phyloP scores from a whole-genome alignment of 2,113 vertebrate species.

The Tupaia chinensis region DNA sequence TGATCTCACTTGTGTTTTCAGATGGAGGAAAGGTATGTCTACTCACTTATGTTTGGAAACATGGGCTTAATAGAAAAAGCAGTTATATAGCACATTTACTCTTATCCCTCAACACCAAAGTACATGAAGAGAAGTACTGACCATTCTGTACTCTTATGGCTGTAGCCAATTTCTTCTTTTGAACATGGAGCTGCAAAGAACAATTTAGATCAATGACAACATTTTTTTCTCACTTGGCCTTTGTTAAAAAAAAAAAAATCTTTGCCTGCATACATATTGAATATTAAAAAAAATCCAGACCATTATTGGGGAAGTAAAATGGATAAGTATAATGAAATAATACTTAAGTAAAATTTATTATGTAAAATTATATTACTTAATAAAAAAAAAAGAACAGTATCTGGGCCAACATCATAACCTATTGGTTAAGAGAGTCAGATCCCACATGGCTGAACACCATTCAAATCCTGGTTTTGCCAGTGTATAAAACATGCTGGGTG shows the following conservation, averaged over 20 bases:
- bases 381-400: no score
- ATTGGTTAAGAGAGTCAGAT: no score
- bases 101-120: not conserved
- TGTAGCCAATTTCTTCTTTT: not conserved
- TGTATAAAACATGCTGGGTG: no score
- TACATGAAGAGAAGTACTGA: not conserved
- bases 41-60: conserved; percentile 22
- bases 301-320: conserved; percentile 4
- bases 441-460: no score
- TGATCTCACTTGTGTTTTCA: conserved; percentile 9
- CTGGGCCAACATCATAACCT: no score
- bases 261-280: conserved; percentile 24
- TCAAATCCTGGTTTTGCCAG: no score
- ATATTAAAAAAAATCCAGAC: conserved; percentile 15
- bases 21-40: conserved; percentile 7
- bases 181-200: not conserved
- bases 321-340: not conserved
- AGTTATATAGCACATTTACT: not conserved
- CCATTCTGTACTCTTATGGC: not conserved
- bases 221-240: not conserved
- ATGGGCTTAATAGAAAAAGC: not conserved
- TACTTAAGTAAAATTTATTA: not conserved
- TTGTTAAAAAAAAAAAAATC: not conserved
- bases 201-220: conserved; percentile 37
- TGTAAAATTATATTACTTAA: not conserved